Evolutionary conservation across 1,140 invertebrate species (phyloP), one percentile per base, ranked within the genome.

Genomic region (Melipona quadrifasciata): DNA sequence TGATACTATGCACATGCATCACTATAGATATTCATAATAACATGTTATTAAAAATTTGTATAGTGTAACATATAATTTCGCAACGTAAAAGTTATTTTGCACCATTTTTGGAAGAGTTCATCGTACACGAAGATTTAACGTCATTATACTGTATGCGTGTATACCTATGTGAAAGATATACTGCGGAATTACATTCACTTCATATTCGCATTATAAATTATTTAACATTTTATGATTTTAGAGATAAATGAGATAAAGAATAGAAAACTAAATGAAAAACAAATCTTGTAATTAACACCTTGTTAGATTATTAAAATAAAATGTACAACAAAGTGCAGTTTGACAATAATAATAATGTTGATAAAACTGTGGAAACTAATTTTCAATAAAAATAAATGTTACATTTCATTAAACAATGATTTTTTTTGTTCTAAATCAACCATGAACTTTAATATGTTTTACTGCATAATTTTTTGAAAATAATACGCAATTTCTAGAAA

Each of bases 291-390:
- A 80, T 57, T 53, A 85, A 71, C 68, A 73, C 70, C 83, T 72
- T 70, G 67, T 74, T 73, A 73, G n/a, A 47, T 80, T 80, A 80
- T 67, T 80, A 47, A 57, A 84, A 81, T 70, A 47, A 79, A 71
- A 64, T 68, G 53, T 71, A 61, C 57, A 76, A 67, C 31, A 75
- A 73, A 73, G 64, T 82, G 64, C 53, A 76, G 70, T 68, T 76
- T 64, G 12, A 79, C 39, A 79, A 71, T 82, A 47, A 64, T 72
- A 72, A 82, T 75, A 83, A 61, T 83, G 72, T 21, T 68, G 57
- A 77, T 47, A 34, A 65, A 77, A 31, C 24, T 8, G 14, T 81
- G 14, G 31, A 76, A 74, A 61, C 34, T 24, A 81, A 51, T 57
- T 73, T 75, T 67, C 8, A 19, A 67, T 67, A 68, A 47, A 76